Conservation (phyloP, 2,113 vertebrate species). For the Mellivora capensis region DNA sequence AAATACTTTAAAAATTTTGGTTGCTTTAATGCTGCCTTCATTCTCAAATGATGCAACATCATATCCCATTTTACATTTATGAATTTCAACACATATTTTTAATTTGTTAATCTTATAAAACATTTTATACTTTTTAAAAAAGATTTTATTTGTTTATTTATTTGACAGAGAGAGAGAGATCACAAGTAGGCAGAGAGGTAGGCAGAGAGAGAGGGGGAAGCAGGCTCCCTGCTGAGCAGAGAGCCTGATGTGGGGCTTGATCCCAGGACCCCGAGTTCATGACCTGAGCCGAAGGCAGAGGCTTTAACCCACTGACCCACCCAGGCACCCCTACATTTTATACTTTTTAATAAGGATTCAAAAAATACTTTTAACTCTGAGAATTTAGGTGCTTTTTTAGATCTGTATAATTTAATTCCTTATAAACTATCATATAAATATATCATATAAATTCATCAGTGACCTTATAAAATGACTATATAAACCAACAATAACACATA, state of each 20-base stretch:
- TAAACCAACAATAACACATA: not conserved
- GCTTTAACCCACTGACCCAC: too few relatives aligned
- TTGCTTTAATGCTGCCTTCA: not conserved
- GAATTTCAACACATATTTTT: not conserved
- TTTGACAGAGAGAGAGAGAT: too few relatives aligned
- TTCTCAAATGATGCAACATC: not conserved
- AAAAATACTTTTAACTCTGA: not conserved
- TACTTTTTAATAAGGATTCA: not conserved
- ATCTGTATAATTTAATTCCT: not conserved
- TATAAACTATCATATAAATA: not conserved
- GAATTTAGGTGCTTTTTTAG: not conserved
- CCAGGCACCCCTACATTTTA: not conserved
- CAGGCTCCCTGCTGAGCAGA: too few relatives aligned
- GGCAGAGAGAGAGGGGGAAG: too few relatives aligned
- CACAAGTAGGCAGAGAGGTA: too few relatives aligned
- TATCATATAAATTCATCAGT: not conserved
- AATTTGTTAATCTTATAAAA: not conserved
- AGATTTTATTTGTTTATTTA: too few relatives aligned
- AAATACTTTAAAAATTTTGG: not conserved
- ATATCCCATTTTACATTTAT: not conserved
- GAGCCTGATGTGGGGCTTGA: too few relatives aligned
- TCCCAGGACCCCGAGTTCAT: too few relatives aligned
- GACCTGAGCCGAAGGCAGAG: too few relatives aligned
- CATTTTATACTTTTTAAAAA: not conserved
- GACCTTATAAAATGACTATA: not conserved